These are phyloP conservation scores for Conops quadrifasciatus DNA, from an alignment of 2,888 invertebrate genomes.

Conservation along the genomic window DNA sequence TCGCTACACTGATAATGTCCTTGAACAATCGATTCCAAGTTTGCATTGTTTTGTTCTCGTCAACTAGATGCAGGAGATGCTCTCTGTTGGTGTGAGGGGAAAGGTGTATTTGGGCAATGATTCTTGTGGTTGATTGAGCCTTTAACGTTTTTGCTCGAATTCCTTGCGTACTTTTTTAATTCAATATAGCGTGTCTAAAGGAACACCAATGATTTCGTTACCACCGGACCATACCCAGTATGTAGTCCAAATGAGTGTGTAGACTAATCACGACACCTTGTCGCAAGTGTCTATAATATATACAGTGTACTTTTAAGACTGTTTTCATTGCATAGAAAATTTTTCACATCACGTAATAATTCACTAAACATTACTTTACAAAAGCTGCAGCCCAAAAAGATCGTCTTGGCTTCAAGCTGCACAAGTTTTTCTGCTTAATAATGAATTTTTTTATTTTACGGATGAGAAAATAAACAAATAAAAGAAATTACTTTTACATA, in stretches of 20 bases:
- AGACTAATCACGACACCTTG: slow-evolving; percentile 24
- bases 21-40: slow-evolving; percentile 57
- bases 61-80: no score
- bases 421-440: background rate
- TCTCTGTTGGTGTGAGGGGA: no score
- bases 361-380: background rate
- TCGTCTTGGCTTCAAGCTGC: background rate
- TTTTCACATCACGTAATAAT: slow-evolving; percentile 22
- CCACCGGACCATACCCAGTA: background rate
- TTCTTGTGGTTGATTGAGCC: no score
- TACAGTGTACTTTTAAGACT: slow-evolving; percentile 1
- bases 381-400: background rate
- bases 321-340: slow-evolving; percentile 12
- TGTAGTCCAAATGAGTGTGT: slow-evolving; percentile 3
- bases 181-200: background rate
- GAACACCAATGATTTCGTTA: background rate
- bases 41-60: slow-evolving; percentile 50
- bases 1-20: slow-evolving; percentile 49
- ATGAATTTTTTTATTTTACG: slow-evolving; percentile 15
- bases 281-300: slow-evolving; percentile 18
- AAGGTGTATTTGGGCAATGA: no score
- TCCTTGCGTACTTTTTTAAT: slow-evolving; percentile 1
- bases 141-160: background rate
- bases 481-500: background rate
- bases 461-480: background rate